Base-by-base conservation (phyloP, 2,888 invertebrate genomes). In the Torymus aiolomorphi region DNA sequence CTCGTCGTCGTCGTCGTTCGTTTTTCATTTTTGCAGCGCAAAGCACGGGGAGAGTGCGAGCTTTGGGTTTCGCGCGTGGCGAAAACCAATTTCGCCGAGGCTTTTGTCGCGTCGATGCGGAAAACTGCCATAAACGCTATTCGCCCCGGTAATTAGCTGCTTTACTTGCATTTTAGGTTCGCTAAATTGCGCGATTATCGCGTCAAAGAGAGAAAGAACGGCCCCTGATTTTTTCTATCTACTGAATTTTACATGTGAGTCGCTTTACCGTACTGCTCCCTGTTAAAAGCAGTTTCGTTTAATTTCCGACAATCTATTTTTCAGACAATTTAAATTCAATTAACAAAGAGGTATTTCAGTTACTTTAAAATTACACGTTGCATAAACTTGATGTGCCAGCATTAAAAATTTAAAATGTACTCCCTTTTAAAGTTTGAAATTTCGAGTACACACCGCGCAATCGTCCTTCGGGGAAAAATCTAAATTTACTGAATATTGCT, bases 101-200 rank as follows among this genome's bases (percentile, higher is more conserved):
- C 42, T 42, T 42, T 42, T 42, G 42, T 42, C 42, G 79, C 72
- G 69, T 74, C 54, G 77, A 69, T 65, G 81, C 81, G 83, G 82
- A 78, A 84, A 83, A 78, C 82, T 76, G 82, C 80, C 80, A 75
- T 78, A 82, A 85, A 42, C 51, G 61, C 42, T 42, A n/a, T 31
- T 42, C 31, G 49, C n/a, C 18, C 13, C 24, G 52, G 18, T 73
- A 73, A 73, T 73, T 73, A 63, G 63, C 31, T 57, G 56, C 54
- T 63, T 18, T 13, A 65, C n/a, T 54, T 13, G 54, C 63, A 31
- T 16, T 63, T 56, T 56, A 42, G 20, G 51, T 56, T 12, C 16
- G 62, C 16, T 54, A 61, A 72, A 63, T 62, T 20, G 73, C 54
- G 10, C 63, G 63, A 42, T 54, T 16, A 65, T 56, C 63, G 5